Evolutionary conservation across 2,888 invertebrate genomes (phyloP).

Genomic region (Horisme vitalbata): DNA sequence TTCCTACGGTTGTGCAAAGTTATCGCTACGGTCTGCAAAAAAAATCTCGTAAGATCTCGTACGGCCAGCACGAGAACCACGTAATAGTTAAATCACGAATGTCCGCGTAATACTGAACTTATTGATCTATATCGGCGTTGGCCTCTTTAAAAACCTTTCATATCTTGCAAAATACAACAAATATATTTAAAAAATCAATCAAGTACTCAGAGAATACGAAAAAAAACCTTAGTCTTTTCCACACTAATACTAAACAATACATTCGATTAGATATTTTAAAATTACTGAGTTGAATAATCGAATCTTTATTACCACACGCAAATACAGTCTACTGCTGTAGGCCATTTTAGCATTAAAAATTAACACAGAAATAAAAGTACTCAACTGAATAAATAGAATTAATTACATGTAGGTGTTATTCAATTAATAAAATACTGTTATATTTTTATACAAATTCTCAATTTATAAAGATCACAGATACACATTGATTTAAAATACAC

Average conservation of each 20-base stretch:
- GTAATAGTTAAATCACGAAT: constrained; percentile 31
- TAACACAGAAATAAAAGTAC: too few species aligned
- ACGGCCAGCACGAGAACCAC: constrained; percentile 24
- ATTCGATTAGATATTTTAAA: too few species aligned
- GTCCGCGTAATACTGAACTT: constrained; percentile 25
- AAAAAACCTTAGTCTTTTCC: not conserved
- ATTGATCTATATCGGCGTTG: constrained; percentile 15
- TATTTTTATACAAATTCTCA: too few species aligned
- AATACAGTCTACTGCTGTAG: too few species aligned
- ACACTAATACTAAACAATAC: not conserved
- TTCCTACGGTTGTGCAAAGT: constrained; percentile 28
- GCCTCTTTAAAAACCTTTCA: constrained; percentile 2
- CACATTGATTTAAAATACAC: too few species aligned
- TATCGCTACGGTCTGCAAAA: constrained; percentile 15
- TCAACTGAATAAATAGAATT: too few species aligned
- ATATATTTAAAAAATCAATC: not conserved
- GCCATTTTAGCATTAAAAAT: too few species aligned
- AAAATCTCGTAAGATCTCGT: constrained; percentile 26
- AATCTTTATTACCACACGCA: too few species aligned
- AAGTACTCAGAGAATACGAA: not conserved
- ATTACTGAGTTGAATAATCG: too few species aligned
- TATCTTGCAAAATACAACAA: not conserved
- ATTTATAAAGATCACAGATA: too few species aligned
- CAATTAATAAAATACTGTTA: too few species aligned
- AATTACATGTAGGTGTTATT: too few species aligned